Evolutionary conservation across 2,797 vertebrate genomes (phyloP), one percentile per base, ranked within the genome.

Genomic region (Amazona ochrocephala): DNA sequence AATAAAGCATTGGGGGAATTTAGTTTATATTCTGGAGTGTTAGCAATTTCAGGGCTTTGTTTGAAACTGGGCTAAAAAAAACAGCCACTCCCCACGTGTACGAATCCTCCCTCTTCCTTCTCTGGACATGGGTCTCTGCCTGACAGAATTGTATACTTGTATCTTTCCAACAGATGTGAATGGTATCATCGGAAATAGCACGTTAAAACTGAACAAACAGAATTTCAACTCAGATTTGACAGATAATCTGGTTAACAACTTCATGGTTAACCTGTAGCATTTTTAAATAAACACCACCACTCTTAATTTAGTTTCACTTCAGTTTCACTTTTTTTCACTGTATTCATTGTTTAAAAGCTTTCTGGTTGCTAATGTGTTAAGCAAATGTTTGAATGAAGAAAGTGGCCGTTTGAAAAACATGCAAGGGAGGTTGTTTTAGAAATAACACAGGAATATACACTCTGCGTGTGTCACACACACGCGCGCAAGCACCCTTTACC

Each of bases 1-100:
- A 75, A 68, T 50, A 94, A 93, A 95, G 85, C 78, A 80, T 37
- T 37, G 79, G 86, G 77, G 56, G n/a, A 82, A 95, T 95, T 91
- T 91, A 90, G 48, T 93, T 71, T 94, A 72, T 64, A 32, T 53
- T 39, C 27, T 44, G 15, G 48, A 77, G 37, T 62, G 88, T 86
- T 95, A 94, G 89, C 70, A 84, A 51, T 93, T 84, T 78, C 44
- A 93, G 48, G 60, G 74, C 74, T 82, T 92, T 87, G 75, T 93
- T 87, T 70, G 82, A 84, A 94, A 81, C 37, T 27, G 47, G 56
- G 34, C 2, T 20, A 72, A 51, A 92, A 93, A 88, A 81, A 48
- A 16, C 73, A 90, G n/a, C 20, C 37, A 44, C 18, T 4, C 50
- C 5, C 17, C n/a, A 62, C 1, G 2, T 22, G 76, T 92, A 82